phyloP scores from a whole-genome alignment of 35 echinoderm and acorn worm species.

The Lytechinus pictus region DNA sequence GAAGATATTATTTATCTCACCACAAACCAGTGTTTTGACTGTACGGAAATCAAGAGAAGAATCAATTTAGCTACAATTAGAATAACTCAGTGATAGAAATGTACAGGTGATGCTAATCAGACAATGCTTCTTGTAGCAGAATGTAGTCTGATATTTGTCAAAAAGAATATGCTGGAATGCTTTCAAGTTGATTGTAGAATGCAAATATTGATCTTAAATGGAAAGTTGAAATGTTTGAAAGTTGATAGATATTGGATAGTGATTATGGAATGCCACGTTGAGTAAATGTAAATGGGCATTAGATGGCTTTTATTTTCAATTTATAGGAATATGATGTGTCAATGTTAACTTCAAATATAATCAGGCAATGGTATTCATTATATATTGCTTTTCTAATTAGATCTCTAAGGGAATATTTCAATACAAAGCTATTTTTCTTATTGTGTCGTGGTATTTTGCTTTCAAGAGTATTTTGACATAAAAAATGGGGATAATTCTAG shows the following conservation, averaged over 20 bases:
- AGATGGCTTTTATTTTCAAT: neutral
- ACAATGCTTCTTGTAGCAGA: neutral
- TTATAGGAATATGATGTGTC: neutral
- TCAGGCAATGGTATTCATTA: neutral
- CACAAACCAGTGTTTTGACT: neutral
- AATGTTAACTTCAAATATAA: neutral
- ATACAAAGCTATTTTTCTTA: conserved; percentile 7
- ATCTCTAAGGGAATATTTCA: conserved; percentile 4
- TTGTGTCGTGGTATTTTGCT: neutral
- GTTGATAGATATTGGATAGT: too few species aligned
- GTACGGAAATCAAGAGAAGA: neutral
- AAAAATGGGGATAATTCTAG: neutral
- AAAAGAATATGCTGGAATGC: neutral
- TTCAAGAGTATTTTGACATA: neutral
- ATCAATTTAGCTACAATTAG: neutral
- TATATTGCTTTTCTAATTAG: neutral
- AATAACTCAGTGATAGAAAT: neutral
- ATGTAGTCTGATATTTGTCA: neutral
- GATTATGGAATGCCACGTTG: neutral
- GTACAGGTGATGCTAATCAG: neutral
- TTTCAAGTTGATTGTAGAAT: neutral
- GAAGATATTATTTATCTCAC: neutral
- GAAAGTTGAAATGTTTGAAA: too few species aligned
- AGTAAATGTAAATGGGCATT: neutral
- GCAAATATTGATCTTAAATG: neutral